Evolutionary conservation across 2,888 invertebrate species (phyloP).

Genomic region (Colletes collaris): DNA sequence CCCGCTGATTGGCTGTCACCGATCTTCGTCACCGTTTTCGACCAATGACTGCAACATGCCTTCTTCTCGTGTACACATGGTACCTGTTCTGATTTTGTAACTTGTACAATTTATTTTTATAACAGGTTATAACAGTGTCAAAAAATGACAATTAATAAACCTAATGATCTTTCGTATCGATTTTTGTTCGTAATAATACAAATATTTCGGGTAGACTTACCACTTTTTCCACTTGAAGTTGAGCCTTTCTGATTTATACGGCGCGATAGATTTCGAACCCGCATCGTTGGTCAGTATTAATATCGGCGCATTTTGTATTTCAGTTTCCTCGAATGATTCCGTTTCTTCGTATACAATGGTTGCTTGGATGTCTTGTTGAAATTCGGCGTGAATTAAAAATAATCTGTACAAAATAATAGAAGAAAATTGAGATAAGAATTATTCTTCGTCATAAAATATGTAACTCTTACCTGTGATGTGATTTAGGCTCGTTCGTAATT

Average conservation of each 20-base stretch:
- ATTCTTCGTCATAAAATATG: neutral
- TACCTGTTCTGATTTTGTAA: too few species aligned
- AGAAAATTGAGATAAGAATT: neutral
- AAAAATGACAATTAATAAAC: too few species aligned
- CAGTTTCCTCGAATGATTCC: slow-evolving; percentile 7
- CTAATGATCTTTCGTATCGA: too few species aligned
- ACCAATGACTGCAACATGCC: too few species aligned
- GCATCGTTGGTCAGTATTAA: slow-evolving; percentile 71
- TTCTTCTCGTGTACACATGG: too few species aligned
- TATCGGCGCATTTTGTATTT: slow-evolving; percentile 40
- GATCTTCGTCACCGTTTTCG: too few species aligned
- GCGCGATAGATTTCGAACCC: slow-evolving; percentile 68
- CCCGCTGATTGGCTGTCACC: too few species aligned
- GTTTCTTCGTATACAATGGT: slow-evolving; percentile 68
- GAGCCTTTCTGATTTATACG: slow-evolving; percentile 66
- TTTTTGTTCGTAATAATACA: too few species aligned
- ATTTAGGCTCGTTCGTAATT: slow-evolving; percentile 66
- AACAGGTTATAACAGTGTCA: too few species aligned
- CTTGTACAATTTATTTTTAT: too few species aligned
- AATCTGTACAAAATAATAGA: slow-evolving; percentile 67
- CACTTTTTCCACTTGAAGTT: slow-evolving; percentile 75
- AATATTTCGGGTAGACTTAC: slow-evolving; percentile 56
- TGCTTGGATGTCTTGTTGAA: slow-evolving; percentile 73
- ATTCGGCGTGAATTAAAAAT: slow-evolving; percentile 75
- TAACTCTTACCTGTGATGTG: slow-evolving; percentile 75